Percentiles rank a stretch among this genome's conserved stretches.
phyloP scores from a whole-genome alignment of 2,888 invertebrate species.

The Macrosiphum euphorbiae region DNA sequence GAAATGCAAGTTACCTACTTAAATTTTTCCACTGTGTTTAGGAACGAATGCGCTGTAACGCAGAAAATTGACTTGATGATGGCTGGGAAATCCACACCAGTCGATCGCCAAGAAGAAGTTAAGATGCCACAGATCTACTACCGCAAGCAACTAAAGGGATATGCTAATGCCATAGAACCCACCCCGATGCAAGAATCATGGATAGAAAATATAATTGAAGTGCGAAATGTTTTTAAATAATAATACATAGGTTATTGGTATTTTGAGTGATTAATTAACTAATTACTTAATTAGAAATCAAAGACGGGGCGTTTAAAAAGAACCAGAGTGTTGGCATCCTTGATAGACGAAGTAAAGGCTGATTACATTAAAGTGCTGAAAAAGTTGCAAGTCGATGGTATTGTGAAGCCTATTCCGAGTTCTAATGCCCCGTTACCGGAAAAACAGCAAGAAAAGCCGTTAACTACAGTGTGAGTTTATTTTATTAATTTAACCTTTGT shows the following conservation, averaged over 20 bases:
- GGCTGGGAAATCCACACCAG: neutral
- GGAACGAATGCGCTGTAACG: conserved; percentile 49
- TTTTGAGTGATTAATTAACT: neutral
- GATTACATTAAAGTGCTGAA: conserved; percentile 53
- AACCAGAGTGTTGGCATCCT: conserved; percentile 21
- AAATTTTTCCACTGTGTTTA: neutral
- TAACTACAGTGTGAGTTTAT: conserved; percentile 3
- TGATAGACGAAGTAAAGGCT: conserved; percentile 54
- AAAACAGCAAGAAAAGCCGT: neutral
- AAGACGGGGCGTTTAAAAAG: conserved; percentile 5
- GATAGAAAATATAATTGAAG: conserved; percentile 55
- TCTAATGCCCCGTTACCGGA: neutral
- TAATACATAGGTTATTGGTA: neutral
- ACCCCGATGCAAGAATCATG: conserved; percentile 57
- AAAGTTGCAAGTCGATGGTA: conserved; percentile 50
- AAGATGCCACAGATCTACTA: conserved; percentile 54
- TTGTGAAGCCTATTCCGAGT: conserved; percentile 47
- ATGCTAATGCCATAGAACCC: conserved; percentile 30
- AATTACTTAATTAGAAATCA: conserved; percentile 50
- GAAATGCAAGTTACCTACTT: neutral
- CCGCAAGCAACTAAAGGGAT: conserved; percentile 33
- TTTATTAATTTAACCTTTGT: neutral
- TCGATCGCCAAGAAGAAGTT: neutral
- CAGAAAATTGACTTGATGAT: conserved; percentile 58
- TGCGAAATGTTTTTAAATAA: neutral